A percentile compares a stretch with the other conserved stretches of the same genome.
Evolutionary conservation across 1,140 invertebrate genomes (phyloP).

Genomic region (Eriocheir sinensis): DNA sequence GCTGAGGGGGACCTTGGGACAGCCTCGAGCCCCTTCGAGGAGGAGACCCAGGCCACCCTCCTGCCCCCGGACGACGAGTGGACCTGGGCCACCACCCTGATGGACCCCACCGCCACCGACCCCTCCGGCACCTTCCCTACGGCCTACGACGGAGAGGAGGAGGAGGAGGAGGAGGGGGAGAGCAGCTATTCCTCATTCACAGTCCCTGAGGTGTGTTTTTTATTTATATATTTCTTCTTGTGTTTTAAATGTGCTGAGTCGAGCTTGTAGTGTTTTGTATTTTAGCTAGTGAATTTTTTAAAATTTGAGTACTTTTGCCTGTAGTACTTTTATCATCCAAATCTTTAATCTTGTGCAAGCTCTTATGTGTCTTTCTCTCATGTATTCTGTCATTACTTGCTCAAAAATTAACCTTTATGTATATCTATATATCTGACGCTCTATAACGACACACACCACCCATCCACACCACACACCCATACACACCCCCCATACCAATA

Average conservation of each 20-base stretch:
- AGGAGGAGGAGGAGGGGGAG: background rate
- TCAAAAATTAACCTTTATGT: too few species aligned
- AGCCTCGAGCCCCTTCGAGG: background rate
- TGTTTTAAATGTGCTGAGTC: too few species aligned
- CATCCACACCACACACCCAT: too few species aligned
- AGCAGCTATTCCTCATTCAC: constrained; percentile 37
- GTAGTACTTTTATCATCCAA: background rate
- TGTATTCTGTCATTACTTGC: too few species aligned
- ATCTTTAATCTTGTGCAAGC: too few species aligned
- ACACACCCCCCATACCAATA: too few species aligned
- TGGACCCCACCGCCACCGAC: constrained; percentile 31
- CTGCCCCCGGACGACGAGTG: constrained; percentile 23
- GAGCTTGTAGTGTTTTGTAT: background rate
- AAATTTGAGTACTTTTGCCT: background rate
- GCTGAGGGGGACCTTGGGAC: background rate
- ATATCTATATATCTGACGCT: too few species aligned
- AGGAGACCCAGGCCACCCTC: constrained; percentile 28
- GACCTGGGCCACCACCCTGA: constrained; percentile 41
- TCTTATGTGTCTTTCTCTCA: too few species aligned
- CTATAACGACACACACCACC: too few species aligned
- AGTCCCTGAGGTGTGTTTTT: constrained; percentile 38
- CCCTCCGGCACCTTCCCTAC: constrained; percentile 16
- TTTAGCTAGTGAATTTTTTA: background rate
- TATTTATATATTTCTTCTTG: too few species aligned
- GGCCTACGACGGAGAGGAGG: background rate